Evolutionary conservation across 2,888 invertebrate genomes (phyloP).

Genomic region (Rhagium mordax): DNA sequence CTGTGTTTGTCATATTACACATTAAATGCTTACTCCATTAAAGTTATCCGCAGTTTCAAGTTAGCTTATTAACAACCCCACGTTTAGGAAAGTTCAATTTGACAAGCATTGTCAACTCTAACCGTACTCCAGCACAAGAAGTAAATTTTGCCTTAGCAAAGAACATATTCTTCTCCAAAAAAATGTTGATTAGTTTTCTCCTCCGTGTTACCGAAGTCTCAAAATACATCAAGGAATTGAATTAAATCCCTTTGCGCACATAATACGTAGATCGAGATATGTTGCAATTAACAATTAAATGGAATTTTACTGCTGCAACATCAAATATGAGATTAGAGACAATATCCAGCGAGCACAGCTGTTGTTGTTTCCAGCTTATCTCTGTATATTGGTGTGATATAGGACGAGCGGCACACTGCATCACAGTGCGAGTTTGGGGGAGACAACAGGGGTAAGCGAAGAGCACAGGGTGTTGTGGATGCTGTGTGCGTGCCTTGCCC

Average conservation of each 20-base stretch:
- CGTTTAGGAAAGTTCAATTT: too few relatives aligned
- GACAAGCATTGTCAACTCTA: too few relatives aligned
- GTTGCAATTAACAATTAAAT: conserved; percentile 18
- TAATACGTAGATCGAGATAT: not conserved
- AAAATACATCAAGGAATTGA: not conserved
- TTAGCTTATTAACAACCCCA: too few relatives aligned
- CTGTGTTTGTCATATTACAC: too few relatives aligned
- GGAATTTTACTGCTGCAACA: not conserved
- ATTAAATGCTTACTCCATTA: too few relatives aligned
- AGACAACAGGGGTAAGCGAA: conserved; percentile 4
- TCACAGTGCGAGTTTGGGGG: not conserved
- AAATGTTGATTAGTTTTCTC: too few relatives aligned
- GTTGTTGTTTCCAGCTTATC: conserved; percentile 41
- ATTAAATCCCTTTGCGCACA: not conserved
- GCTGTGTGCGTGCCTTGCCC: conserved; percentile 53
- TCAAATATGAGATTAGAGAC: conserved; percentile 29
- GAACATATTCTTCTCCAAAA: too few relatives aligned
- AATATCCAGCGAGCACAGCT: conserved; percentile 39
- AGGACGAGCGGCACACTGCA: conserved; percentile 14
- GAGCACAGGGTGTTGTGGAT: conserved; percentile 51
- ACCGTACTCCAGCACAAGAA: too few relatives aligned
- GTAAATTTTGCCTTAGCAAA: too few relatives aligned
- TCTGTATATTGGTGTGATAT: conserved; percentile 37
- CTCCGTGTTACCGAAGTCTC: too few relatives aligned
- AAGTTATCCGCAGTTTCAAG: too few relatives aligned